Percentiles rank a stretch among this genome's conserved stretches.
Evolutionary conservation across 2,113 vertebrate genomes (phyloP).

Genomic region (Gila orcuttii): DNA sequence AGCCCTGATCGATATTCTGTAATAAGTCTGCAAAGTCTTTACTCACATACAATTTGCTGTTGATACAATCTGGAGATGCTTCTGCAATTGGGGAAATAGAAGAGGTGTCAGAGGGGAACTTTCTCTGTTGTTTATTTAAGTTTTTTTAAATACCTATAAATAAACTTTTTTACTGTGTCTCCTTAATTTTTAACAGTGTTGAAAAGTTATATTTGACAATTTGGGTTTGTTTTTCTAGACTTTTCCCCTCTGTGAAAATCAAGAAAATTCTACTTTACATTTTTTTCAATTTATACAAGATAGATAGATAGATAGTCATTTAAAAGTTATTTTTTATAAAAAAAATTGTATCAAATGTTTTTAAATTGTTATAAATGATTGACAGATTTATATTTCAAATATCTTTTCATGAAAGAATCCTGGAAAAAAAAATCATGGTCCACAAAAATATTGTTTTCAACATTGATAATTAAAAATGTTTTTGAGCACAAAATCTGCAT

Average conservation of each 20-base stretch:
- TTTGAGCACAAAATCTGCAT: too few species aligned
- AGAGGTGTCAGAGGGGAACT: conserved; percentile 11
- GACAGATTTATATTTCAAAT: too few species aligned
- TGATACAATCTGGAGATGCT: background rate
- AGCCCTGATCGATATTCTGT: conserved; percentile 2
- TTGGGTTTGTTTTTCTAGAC: background rate
- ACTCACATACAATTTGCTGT: background rate
- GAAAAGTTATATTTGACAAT: background rate
- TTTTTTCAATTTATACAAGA: too few species aligned
- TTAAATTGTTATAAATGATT: too few species aligned
- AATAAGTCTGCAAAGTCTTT: background rate
- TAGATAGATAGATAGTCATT: too few species aligned
- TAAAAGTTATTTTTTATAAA: too few species aligned
- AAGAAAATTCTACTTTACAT: background rate
- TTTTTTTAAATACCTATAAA: background rate
- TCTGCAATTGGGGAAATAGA: conserved; percentile 21
- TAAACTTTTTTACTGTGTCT: background rate
- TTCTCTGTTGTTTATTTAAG: background rate
- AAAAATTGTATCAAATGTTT: too few species aligned
- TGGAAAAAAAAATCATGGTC: background rate
- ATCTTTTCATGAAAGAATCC: background rate
- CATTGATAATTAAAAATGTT: background rate
- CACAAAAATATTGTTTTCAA: background rate
- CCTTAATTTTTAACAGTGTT: background rate
- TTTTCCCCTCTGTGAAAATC: background rate